Percentiles rank a stretch among this genome's conserved stretches.
Evolutionary conservation across 2,888 invertebrate species (phyloP).

Genomic region (Leuctra nigra): DNA sequence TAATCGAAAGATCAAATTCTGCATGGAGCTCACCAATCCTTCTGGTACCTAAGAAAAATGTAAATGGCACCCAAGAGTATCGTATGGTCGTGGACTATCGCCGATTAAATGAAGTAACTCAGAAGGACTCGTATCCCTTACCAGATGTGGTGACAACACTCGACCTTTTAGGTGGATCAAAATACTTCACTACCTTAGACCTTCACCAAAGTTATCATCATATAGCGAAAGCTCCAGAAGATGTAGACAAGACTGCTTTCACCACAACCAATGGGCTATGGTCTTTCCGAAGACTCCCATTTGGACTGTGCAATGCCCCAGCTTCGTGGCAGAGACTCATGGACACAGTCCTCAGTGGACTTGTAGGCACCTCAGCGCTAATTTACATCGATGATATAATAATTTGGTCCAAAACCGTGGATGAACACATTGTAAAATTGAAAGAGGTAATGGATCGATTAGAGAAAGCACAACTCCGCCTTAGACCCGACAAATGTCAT

Average conservation of each 20-base stretch:
- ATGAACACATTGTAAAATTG: slow-evolving; percentile 26
- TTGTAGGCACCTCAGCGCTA: neutral
- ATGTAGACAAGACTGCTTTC: slow-evolving; percentile 14
- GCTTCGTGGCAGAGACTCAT: slow-evolving; percentile 6
- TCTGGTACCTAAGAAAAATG: slow-evolving; percentile 35
- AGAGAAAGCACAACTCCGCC: slow-evolving; percentile 26
- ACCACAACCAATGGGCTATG: slow-evolving; percentile 17
- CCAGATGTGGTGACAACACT: slow-evolving; percentile 34
- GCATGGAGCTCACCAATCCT: slow-evolving; percentile 36
- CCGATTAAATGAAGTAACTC: slow-evolving; percentile 33
- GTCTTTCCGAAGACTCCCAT: slow-evolving; percentile 13
- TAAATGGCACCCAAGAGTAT: slow-evolving; percentile 20
- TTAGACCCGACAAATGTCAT: slow-evolving; percentile 30
- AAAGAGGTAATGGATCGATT: slow-evolving; percentile 21
- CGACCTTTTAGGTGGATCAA: slow-evolving; percentile 30
- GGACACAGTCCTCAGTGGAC: neutral
- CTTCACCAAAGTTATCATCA: slow-evolving; percentile 14
- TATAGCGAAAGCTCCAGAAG: neutral
- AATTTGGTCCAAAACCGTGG: slow-evolving; percentile 24
- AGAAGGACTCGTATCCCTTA: slow-evolving; percentile 33
- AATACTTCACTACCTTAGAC: slow-evolving; percentile 23
- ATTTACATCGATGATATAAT: slow-evolving; percentile 30
- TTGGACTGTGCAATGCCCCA: slow-evolving; percentile 14
- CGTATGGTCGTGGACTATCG: slow-evolving; percentile 34
- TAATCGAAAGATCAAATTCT: slow-evolving; percentile 30